phyloP scores from a whole-genome alignment of 2,888 invertebrate species.

The Bellardia pandia region DNA sequence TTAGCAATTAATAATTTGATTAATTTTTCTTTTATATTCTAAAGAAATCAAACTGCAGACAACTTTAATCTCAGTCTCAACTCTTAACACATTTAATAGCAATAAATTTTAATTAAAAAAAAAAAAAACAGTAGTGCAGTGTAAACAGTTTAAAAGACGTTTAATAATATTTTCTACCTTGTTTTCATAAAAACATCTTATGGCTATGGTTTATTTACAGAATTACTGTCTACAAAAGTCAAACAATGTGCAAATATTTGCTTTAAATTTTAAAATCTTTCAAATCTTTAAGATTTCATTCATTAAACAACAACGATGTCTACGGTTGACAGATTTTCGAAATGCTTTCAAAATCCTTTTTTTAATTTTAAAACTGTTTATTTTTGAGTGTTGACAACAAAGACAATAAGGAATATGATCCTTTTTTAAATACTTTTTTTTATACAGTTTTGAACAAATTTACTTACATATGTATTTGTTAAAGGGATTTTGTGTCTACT shows the following conservation, averaged over 20 bases:
- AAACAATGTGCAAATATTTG: conserved; percentile 51
- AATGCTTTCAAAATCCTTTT: background rate
- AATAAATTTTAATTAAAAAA: background rate
- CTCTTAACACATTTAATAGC: background rate
- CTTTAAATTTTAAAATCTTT: conserved; percentile 52
- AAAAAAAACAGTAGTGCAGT: conserved; percentile 20
- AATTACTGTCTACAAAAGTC: conserved; percentile 50
- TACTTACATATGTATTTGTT: conserved; percentile 28
- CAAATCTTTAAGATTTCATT: conserved; percentile 17
- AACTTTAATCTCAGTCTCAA: background rate
- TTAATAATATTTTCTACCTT: conserved; percentile 6
- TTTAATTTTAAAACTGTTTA: conserved; percentile 5
- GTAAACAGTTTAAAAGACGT: conserved; percentile 27
- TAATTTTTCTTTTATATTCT: too few relatives aligned
- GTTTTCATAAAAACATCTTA: background rate
- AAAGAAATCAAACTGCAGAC: too few relatives aligned
- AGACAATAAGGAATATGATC: conserved; percentile 42
- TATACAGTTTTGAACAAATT: background rate
- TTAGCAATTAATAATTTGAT: too few relatives aligned
- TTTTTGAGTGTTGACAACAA: conserved; percentile 1
- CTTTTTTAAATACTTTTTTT: background rate
- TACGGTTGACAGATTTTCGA: background rate
- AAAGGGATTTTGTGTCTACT: conserved; percentile 33
- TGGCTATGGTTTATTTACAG: conserved; percentile 21
- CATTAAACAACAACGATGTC: background rate